Base-by-base conservation (phyloP, 2,797 vertebrate species). In the Lagorchestes hirsutus region DNA sequence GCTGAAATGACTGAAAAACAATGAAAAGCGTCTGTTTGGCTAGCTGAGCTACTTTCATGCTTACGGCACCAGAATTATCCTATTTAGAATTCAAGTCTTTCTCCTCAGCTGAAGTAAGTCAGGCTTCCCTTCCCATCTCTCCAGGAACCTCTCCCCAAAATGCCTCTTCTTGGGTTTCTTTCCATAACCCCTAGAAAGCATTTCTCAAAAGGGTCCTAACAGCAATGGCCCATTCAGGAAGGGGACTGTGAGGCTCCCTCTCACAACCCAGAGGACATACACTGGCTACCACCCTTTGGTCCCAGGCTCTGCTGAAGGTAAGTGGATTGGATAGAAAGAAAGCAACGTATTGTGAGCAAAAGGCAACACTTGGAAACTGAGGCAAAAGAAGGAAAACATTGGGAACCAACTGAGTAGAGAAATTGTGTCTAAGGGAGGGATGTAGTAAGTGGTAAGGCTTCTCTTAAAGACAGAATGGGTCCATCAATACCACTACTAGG, bases 141-240 rank as follows among this genome's bases (percentile, higher is more conserved):
- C 16, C 0, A 74, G 18, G 27, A 40, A 40, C n/a, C 16, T 5
- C 5, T 50, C 90, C 50, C 50, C 52, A 29, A 54, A 90, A 54
- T 29, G 50, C 24, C 90, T 90, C 54, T 13, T 74, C 22, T 55
- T 91, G 56, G 74, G 1, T n/a, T 94, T 91, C 46, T 90, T 93
- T 92, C 67, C 46, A n/a, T 59, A 8, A 87, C 5, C 91, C 0
- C n/a, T 40, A 52, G 52, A 24, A 55, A 56, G 93, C n/a, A 54
- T 82, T 95, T 90, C 92, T 93, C 59, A 46, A 91, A 94, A 52
- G 27, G 50, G 0, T 10, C 13, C 8, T 31, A 24, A 59, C 5
- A 87, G 58, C 95, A 90, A 93, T 16, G 5, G n/a, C 56, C 82
- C 92, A 1, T n/a, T 54, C 87, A 34, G 90, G 5, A 94, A 93